Base-by-base conservation (phyloP, 2,888 invertebrate genomes). In the Polymixis flavicincta region DNA sequence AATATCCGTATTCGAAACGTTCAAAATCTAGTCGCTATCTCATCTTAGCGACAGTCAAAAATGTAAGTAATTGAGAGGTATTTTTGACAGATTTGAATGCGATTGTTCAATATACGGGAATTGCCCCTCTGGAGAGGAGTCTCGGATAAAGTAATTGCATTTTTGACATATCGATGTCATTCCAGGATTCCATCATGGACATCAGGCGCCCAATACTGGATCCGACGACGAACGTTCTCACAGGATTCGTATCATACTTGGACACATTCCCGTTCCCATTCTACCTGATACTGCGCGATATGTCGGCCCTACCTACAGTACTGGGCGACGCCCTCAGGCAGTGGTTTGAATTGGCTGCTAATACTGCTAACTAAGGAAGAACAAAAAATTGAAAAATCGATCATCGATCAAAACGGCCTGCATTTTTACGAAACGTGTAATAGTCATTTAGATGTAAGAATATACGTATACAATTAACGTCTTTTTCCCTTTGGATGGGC, bases 221-320 rank as follows among this genome's bases (percentile, higher is more conserved):
- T 93, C 97, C 92, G 0, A 88, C 85, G 5, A 97, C 97, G 50
- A 96, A 97, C 78, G 96, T 97, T 84, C 90, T 97, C 25, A 91
- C 97, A 8, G 97, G 97, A 65, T 98, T 99, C 88, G 97, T 97
- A 85, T 97, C 98, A 0, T 99, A 99, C 93, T 97, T 99, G 97
- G 99, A 99, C 90, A 97, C 97, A 66, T 99, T 99, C 94, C 99
- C 99, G 0, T 99, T 99, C 94, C 99, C 99, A 0, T 99, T 99
- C 96, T 99, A 99, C 94, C 97, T 99, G 67, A 98, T 99, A 89
- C 97, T 99, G 48, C 96, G 99, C 76, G 99, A 99, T 91, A 98
- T 99, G 89, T 97, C 98, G 80, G 98, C 98, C 45, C 95, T 99
- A 76, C 99, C 99, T 0, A 97, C 97, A 54, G 98, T 99, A 2